A percentile compares a stretch with the other conserved stretches of the same genome.
phyloP scores from a whole-genome alignment of 2,113 vertebrate species.

The Aptenodytes patagonicus region DNA sequence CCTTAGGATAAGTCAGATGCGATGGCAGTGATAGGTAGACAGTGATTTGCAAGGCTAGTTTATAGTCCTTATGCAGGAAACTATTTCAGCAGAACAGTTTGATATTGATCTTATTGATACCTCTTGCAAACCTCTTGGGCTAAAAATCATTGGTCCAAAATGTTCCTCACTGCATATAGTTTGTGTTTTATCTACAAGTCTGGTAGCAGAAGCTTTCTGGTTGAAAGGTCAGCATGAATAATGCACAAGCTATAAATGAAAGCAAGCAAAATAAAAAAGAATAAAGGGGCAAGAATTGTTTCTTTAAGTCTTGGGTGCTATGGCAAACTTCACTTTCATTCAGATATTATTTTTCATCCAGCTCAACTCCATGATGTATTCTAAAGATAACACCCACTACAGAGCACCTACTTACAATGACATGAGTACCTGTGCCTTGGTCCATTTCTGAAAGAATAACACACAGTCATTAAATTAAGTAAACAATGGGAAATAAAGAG shows the following conservation, averaged over 20 bases:
- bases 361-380: background rate
- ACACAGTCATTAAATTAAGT: background rate
- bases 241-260: background rate
- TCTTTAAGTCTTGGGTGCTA: background rate
- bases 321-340: background rate
- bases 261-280: background rate
- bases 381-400: background rate
- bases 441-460: background rate
- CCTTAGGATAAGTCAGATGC: background rate
- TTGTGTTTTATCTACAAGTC: background rate
- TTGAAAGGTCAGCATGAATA: background rate
- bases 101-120: background rate
- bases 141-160: background rate
- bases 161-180: background rate
- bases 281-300: background rate
- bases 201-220: background rate
- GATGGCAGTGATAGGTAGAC: background rate
- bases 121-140: background rate
- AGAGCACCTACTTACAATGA: background rate
- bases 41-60: background rate
- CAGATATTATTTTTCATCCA: background rate
- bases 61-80: background rate
- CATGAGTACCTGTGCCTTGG: background rate
- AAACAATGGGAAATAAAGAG: background rate
- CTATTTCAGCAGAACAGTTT: background rate